These are phyloP conservation scores for Pectinophora gossypiella DNA, from an alignment of 1,140 invertebrate genomes.

Conservation along the genomic window DNA sequence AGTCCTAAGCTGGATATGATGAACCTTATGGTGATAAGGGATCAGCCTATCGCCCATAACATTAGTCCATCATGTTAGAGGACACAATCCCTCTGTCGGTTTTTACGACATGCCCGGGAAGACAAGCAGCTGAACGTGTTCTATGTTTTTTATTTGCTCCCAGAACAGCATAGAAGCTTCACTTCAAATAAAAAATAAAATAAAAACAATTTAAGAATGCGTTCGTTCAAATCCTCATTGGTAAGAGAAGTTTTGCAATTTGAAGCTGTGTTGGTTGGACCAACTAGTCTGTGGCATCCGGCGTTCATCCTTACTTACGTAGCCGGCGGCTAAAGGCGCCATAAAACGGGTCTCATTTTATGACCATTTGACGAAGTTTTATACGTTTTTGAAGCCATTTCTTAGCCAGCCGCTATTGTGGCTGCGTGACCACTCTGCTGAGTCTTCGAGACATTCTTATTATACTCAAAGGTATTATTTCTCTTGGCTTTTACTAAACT, in stretches of 20 bases:
- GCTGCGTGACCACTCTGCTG: constrained; percentile 49
- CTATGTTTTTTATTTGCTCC: no score
- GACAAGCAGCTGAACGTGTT: no score
- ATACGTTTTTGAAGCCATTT: constrained; percentile 68
- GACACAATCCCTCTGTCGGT: no score
- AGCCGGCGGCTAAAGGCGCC: constrained; percentile 63
- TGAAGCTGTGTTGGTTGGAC: background rate
- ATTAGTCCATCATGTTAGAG: no score
- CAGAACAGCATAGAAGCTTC: no score
- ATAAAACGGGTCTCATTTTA: constrained; percentile 70
- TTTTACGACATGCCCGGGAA: no score
- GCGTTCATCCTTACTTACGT: constrained; percentile 56
- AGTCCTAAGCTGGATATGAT: no score
- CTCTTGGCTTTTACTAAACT: constrained; percentile 23
- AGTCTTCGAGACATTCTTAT: constrained; percentile 42
- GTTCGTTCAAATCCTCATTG: no score
- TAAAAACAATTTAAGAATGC: no score
- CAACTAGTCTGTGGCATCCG: constrained; percentile 34
- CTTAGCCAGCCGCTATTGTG: constrained; percentile 56
- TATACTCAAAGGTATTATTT: constrained; percentile 48
- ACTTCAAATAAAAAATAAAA: no score
- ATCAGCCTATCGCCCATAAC: no score
- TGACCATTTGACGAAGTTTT: constrained; percentile 70
- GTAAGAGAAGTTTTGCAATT: background rate
- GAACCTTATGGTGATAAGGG: no score